Evolutionary conservation across 2,797 vertebrate genomes (phyloP), one percentile per base, ranked within the genome.

Genomic region (Benthosema pterotum): DNA sequence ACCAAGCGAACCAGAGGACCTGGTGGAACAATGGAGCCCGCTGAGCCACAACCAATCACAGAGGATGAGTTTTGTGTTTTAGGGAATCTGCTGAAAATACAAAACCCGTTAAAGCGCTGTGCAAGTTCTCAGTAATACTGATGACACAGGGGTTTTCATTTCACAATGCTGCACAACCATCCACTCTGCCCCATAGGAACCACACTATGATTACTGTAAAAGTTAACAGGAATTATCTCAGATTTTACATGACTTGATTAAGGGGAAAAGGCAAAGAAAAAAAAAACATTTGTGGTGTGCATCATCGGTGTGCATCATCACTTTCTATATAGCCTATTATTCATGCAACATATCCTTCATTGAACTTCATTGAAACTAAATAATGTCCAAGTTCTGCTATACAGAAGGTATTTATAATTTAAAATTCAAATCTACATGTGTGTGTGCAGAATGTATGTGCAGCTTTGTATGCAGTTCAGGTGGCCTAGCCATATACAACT

Each of bases 21-120:
- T 18, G 74, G 16, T 56, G 71, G 83, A 76, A 93, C 90, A 93
- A 93, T 87, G 82, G 84, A 75, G 75, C 78, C 51, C 45, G 71
- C 78, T 62, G 82, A 77, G 85, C 79, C 74, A 15, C 85, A 76
- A 84, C 90, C 92, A 93, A 92, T 93, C 88, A 89, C 81, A 81
- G 77, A 17, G 72, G 71, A 84, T 83, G 79, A 84, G 74, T 83
- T 90, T 90, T 90, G 90, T 89, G 86, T 88, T 92, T 90, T 79
- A 79, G 84, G 89, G 92, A 94, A 93, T 94, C 85, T 94, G 93
- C 93, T 94, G 93, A 94, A 93, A 92, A 92, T 77, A 93, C 92
- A 93, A 87, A 93, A 93, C 84, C 84, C 60, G 82, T 88, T 84
- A 89, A 85, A 90, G 83, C 76, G 76, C 73, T 79, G 82, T 11